A percentile compares a stretch with the other conserved stretches of the same genome.
phyloP scores from a whole-genome alignment of 2,797 vertebrate genomes.

The Danio tinwini region DNA sequence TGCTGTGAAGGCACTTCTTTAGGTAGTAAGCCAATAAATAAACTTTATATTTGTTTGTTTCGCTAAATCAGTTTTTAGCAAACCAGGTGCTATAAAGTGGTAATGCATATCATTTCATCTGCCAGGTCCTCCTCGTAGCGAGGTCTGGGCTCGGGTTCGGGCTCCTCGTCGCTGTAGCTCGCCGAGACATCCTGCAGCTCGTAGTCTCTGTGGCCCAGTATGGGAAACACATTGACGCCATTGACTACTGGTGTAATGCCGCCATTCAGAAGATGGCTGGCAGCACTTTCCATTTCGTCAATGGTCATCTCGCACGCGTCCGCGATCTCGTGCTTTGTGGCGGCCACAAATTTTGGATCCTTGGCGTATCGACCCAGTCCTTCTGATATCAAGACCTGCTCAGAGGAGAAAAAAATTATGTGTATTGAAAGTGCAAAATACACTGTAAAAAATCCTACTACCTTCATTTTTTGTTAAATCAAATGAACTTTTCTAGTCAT shows the following conservation, averaged over 20 bases:
- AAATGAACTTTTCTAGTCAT: too few relatives aligned
- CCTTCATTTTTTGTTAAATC: too few relatives aligned
- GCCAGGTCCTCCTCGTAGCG: conserved; percentile 97
- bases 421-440: not conserved
- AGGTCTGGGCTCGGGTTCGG: conserved; percentile 79
- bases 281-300: conserved; percentile 99
- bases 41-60: conserved; percentile 65
- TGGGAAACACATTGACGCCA: conserved; percentile 84
- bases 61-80: conserved; percentile 58
- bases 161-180: conserved; percentile 96
- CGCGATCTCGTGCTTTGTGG: conserved; percentile 96
- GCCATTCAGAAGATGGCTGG: conserved; percentile 93
- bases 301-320: conserved; percentile 99
- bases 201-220: conserved; percentile 85
- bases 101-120: conserved; percentile 99
- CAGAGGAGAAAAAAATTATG: not conserved
- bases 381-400: conserved; percentile 98
- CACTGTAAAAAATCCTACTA: too few relatives aligned
- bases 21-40: conserved; percentile 83
- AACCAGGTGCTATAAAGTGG: conserved; percentile 92
- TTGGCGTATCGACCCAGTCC: conserved; percentile 95
- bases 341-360: conserved; percentile 97
- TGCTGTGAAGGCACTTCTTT: conserved; percentile 95
- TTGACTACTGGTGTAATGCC: conserved; percentile 81
- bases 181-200: conserved; percentile 91